These are phyloP conservation scores for Phyllostomus discolor DNA, from an alignment of 2,113 vertebrate genomes.

Conservation along the genomic window DNA sequence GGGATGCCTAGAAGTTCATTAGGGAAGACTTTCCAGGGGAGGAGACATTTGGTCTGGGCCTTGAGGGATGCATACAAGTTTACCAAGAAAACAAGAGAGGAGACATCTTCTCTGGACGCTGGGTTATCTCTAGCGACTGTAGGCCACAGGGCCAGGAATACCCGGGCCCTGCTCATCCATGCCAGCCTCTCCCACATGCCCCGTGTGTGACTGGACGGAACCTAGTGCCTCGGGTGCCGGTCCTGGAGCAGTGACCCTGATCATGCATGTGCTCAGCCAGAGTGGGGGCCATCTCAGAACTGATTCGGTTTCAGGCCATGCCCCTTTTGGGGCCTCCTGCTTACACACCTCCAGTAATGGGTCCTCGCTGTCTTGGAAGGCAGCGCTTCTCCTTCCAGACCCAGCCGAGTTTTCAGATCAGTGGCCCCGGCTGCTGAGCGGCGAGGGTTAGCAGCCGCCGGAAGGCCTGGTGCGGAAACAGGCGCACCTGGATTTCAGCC, in stretches of 20 bases:
- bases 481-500: not conserved
- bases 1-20: not conserved
- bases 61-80: not conserved
- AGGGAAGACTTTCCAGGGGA: not conserved
- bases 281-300: not conserved
- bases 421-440: not conserved
- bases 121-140: not conserved
- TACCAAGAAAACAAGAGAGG: not conserved
- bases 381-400: not conserved
- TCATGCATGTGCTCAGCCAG: too few species aligned
- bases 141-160: not conserved
- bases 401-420: not conserved
- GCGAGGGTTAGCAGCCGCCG: not conserved
- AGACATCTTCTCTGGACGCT: not conserved
- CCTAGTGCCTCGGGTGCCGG: not conserved
- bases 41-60: not conserved
- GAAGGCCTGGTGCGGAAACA: not conserved
- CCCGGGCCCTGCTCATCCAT: not conserved
- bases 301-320: not conserved
- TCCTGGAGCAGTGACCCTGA: rapidly evolving
- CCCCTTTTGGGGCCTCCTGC: not conserved
- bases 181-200: not conserved
- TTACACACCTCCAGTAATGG: not conserved
- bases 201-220: not conserved
- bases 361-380: not conserved